These are phyloP conservation scores for Halocynthia aurantium DNA, from an alignment of 23 tunicate genomes.

Conservation along the genomic window DNA sequence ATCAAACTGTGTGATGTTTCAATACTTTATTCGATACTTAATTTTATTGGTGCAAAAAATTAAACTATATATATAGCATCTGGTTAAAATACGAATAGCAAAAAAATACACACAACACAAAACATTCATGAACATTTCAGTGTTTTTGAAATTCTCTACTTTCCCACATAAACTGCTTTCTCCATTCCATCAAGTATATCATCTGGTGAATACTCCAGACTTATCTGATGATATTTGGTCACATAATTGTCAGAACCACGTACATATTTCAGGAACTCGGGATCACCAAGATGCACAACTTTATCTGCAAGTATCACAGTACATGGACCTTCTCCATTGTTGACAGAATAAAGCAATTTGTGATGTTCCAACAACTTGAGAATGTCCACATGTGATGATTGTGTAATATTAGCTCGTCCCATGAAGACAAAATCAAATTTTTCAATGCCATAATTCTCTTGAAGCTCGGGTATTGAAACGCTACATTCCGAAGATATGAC, in stretches of 20 bases:
- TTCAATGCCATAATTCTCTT: not conserved
- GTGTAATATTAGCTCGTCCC: not conserved
- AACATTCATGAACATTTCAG: not conserved
- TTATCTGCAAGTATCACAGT: conserved; percentile 73
- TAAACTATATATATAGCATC: too few species aligned
- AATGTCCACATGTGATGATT: not conserved
- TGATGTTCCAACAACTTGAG: conserved; percentile 6
- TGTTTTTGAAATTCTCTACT: not conserved
- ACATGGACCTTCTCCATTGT: not conserved
- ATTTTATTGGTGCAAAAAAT: not conserved
- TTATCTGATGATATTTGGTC: conserved; percentile 73
- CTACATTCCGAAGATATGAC: not conserved
- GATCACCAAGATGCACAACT: conserved; percentile 72
- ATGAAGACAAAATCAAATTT: conserved; percentile 22
- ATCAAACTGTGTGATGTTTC: not conserved
- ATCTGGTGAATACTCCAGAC: conserved; percentile 59
- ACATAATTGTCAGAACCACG: conserved; percentile 44
- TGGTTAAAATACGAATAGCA: too few species aligned
- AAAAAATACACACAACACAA: too few species aligned
- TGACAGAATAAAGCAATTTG: not conserved
- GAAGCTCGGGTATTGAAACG: conserved; percentile 7
- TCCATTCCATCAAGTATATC: conserved; percentile 91
- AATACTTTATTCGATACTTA: not conserved
- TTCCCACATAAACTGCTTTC: conserved; percentile 45
- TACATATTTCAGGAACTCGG: conserved; percentile 58